Conservation (phyloP, 2,113 vertebrate species). For the Sinocyclocheilus grahami region DNA sequence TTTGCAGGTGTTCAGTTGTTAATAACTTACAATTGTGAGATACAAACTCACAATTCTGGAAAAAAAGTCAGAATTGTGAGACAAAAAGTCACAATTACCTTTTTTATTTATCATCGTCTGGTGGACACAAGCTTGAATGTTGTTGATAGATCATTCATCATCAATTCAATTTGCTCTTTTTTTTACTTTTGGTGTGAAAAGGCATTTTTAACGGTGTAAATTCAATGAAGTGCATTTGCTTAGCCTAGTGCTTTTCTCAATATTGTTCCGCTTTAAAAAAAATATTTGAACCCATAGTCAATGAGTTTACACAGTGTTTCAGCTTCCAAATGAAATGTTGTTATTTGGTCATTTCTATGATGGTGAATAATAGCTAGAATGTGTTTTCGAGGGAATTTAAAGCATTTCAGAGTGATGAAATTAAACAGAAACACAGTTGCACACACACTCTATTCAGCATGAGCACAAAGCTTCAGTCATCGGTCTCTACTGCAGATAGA, state of each 20-base stretch:
- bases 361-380: not conserved
- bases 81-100: no score
- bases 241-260: not conserved
- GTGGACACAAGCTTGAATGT: no score
- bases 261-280: not conserved
- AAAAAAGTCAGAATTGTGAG: no score
- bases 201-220: not conserved
- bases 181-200: not conserved
- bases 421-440: not conserved
- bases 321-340: not conserved
- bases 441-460: not conserved
- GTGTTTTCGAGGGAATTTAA: not conserved
- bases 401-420: not conserved
- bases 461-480: slow-evolving; percentile 15
- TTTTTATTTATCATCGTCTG: no score
- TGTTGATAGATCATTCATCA: not conserved
- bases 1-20: not conserved
- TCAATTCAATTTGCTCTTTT: not conserved
- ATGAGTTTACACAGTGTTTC: not conserved
- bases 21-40: no score
- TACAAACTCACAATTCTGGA: no score
- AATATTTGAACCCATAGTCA: not conserved
- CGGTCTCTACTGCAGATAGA: not conserved
- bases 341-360: not conserved
- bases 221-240: not conserved